A percentile compares a stretch with the other conserved stretches of the same genome.
Conservation (phyloP, 2,113 vertebrate species). For the Actenoides hombroni region DNA sequence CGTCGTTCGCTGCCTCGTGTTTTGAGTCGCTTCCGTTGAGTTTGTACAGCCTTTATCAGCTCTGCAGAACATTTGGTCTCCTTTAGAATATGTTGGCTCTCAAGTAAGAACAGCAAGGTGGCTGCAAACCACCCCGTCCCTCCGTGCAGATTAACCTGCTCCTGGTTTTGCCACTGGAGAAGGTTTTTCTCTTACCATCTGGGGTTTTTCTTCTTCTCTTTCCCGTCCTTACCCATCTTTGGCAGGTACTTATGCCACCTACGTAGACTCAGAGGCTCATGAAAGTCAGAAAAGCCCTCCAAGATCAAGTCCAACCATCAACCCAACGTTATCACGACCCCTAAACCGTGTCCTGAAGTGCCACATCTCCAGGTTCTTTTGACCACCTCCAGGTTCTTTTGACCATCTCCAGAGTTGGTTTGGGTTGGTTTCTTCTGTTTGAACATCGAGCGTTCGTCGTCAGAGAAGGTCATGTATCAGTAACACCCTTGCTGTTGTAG, state of each 20-base stretch:
- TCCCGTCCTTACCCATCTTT: neutral
- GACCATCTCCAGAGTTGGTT: neutral
- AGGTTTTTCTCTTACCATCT: neutral
- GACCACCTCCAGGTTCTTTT: no score
- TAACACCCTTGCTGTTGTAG: neutral
- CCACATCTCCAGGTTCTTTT: no score
- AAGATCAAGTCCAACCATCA: no score
- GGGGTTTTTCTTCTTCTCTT: no score
- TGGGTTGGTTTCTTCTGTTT: accelerated
- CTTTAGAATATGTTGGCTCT: neutral
- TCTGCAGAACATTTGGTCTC: neutral
- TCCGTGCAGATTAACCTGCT: neutral
- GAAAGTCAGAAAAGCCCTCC: no score
- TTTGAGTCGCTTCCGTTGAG: neutral
- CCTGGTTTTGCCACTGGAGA: neutral
- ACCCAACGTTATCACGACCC: no score
- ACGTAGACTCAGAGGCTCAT: no score
- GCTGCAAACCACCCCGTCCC: neutral
- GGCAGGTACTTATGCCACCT: accelerated
- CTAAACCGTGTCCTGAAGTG: no score
- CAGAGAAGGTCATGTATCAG: neutral
- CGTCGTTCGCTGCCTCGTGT: neutral
- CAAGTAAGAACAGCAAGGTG: neutral
- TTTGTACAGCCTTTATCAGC: neutral
- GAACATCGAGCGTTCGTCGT: neutral